Evolutionary conservation across 2,797 vertebrate genomes (phyloP), one percentile per base, ranked within the genome.

Genomic region (Tachyglossus aculeatus): DNA sequence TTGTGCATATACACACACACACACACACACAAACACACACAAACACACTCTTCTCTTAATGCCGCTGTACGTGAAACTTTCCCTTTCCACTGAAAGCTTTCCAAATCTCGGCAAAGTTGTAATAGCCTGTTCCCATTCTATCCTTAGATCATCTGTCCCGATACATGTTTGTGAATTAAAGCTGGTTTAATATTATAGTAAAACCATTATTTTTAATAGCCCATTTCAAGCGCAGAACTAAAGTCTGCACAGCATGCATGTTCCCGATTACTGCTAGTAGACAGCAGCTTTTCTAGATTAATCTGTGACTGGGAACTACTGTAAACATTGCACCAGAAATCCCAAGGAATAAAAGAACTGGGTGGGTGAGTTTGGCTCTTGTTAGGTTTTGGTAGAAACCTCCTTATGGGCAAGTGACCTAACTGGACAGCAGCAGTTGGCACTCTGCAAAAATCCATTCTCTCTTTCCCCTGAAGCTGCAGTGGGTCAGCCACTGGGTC

Each of bases 181-280:
- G 59, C 66, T 61, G 62, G 81, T 53, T 74, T 74, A 74, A 84
- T 79, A 88, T 81, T 68, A 81, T 70, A 75, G 73, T 69, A 80
- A 84, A 84, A 74, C 59, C 78, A 83, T 84, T 81, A 80, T 84
- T 83, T 86, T 81, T 86, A 84, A 88, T 63, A 84, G 84, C 73
- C 78, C 76, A 53, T 81, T 81, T 75, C 75, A 80, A 83, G 82
- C 73, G 84, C 63, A 37, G 71, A 15, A 72, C 68, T 83, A 63
- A 81, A 61, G 57, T 53, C 74, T 38, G 43, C 52, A 70, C 62
- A 78, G 66, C 67, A 40, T 1, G 82, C 71, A 55, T 80, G 82
- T 50, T 79, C 54, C 71, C 66, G 56, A 81, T 81, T 74, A 71
- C 77, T 59, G 57, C 47, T 25, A 32, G 73, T 75, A 76, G 75